Conservation (phyloP, 2,797 vertebrate species). For the Schizopygopsis malacanthus region DNA sequence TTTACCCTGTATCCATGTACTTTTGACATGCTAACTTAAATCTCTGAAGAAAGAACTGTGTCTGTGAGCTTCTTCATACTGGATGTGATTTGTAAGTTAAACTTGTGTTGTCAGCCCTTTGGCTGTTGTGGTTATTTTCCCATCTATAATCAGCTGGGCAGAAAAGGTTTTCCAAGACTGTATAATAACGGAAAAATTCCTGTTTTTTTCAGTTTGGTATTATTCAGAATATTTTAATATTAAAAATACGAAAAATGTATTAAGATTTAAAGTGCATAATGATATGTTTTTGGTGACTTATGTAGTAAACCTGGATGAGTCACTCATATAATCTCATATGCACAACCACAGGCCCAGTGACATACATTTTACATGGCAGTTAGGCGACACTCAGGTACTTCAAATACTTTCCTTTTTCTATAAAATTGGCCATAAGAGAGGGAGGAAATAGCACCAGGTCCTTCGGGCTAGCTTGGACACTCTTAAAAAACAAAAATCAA, state of each 20-base stretch:
- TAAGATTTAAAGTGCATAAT: background rate
- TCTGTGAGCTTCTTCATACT: background rate
- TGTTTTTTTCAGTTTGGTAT: slow-evolving; percentile 25
- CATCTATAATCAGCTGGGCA: slow-evolving; percentile 68
- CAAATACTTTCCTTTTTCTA: slow-evolving; percentile 36
- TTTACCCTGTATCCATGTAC: background rate
- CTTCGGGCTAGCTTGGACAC: slow-evolving; percentile 36
- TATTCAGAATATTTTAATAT: background rate
- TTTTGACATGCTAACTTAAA: background rate
- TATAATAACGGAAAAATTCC: slow-evolving; percentile 75
- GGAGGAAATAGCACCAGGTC: slow-evolving; percentile 22
- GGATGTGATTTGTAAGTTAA: slow-evolving; percentile 27
- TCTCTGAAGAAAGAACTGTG: background rate
- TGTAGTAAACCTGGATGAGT: slow-evolving; percentile 10
- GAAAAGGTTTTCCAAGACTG: slow-evolving; percentile 76
- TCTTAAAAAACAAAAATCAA: slow-evolving; percentile 45
- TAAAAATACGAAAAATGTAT: background rate
- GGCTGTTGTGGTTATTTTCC: slow-evolving; percentile 62
- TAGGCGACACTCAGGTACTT: slow-evolving; percentile 24
- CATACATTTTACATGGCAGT: slow-evolving; percentile 28
- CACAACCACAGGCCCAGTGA: background rate
- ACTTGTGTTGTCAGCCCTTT: slow-evolving; percentile 54
- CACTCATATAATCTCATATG: background rate
- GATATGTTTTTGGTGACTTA: background rate
- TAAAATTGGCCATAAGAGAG: slow-evolving; percentile 17